Evolutionary conservation across 30 jellyfish, hydroid and myxozoan species (phyloP).

Genomic region (Hydra vulgaris): DNA sequence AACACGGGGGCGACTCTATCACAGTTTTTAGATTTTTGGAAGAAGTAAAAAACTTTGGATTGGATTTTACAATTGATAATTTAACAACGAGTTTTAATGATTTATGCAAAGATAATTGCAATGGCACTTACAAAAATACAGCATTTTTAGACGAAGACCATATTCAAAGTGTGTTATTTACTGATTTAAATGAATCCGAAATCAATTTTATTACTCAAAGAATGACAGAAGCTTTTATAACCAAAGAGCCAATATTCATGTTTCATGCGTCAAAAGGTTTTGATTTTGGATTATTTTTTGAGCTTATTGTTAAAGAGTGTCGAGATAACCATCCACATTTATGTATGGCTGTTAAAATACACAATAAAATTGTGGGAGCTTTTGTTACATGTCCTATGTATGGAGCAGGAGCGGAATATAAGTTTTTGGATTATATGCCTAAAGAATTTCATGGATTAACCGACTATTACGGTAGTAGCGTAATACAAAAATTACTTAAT

Average conservation of each 20-base stretch:
- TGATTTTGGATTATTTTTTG: neutral
- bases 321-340: neutral
- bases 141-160: neutral
- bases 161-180: neutral
- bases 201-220: neutral
- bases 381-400: conserved; percentile 4
- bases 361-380: conserved; percentile 10
- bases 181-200: neutral
- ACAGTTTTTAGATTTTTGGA: neutral
- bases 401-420: neutral
- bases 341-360: neutral
- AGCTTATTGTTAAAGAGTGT: neutral
- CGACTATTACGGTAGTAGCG: neutral
- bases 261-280: neutral
- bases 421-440: neutral
- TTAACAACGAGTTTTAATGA: neutral
- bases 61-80: neutral
- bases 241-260: conserved; percentile 4
- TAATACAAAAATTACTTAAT: neutral
- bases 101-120: neutral
- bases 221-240: neutral
- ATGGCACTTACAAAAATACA: neutral
- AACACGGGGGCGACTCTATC: conserved; percentile 13
- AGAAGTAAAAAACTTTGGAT: neutral
- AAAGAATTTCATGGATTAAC: neutral